phyloP scores from a whole-genome alignment of 2,797 vertebrate species.

The Otolemur crassicaudatus region DNA sequence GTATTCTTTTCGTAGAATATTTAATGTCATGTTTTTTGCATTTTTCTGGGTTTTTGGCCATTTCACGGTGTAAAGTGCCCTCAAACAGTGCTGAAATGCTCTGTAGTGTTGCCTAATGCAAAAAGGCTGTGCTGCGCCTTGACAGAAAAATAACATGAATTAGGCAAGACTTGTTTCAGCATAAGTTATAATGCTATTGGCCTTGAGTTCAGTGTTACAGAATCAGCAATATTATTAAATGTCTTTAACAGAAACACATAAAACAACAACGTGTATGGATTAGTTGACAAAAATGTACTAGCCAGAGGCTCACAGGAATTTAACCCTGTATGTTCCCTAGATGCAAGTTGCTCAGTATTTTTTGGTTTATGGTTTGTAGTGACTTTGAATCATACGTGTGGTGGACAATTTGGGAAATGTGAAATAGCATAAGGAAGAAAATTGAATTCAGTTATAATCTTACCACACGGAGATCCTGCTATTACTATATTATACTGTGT shows the following conservation, averaged over 20 bases:
- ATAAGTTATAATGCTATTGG: background rate
- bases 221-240: background rate
- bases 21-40: background rate
- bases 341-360: background rate
- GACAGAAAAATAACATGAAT: accelerated
- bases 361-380: background rate
- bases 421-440: background rate
- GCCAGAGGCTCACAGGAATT: background rate
- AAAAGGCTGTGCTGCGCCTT: background rate
- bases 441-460: background rate
- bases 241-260: background rate
- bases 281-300: background rate
- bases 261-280: background rate
- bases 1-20: background rate
- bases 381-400: background rate
- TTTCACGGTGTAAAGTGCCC: background rate
- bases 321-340: background rate
- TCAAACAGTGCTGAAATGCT: background rate
- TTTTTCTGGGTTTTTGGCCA: background rate
- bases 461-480: background rate
- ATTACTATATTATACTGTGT: background rate
- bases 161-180: background rate
- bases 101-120: background rate
- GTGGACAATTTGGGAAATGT: background rate
- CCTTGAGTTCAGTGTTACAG: background rate